Conservation (phyloP, 2,888 invertebrate species). For the Drosophila eohydei region DNA sequence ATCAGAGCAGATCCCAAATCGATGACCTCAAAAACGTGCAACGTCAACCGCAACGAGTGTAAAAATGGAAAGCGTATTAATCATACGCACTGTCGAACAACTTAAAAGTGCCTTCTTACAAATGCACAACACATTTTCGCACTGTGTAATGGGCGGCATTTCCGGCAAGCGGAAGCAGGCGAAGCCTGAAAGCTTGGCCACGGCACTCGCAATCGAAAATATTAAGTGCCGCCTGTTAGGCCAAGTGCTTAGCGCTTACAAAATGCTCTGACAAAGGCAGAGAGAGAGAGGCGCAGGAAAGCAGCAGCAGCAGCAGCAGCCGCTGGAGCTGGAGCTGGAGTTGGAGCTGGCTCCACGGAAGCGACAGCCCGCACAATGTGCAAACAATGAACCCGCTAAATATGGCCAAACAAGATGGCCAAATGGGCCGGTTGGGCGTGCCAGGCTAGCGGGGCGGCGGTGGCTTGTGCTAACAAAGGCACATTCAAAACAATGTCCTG, state of each 20-base stretch:
- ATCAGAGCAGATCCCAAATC: constrained; percentile 16
- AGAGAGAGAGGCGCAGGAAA: not conserved
- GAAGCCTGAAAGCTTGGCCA: constrained; percentile 12
- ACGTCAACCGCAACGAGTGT: constrained; percentile 11
- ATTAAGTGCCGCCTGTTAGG: constrained; percentile 77
- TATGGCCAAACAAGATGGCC: constrained; percentile 58
- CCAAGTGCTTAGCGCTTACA: constrained; percentile 74
- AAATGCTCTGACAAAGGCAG: constrained; percentile 29
- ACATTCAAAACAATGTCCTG: constrained; percentile 61
- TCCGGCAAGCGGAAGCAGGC: constrained; percentile 48
- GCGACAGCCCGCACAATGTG: constrained; percentile 60
- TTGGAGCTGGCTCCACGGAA: constrained; percentile 24
- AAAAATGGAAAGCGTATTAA: constrained; percentile 53
- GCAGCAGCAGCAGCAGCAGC: no score
- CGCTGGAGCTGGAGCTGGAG: not conserved
- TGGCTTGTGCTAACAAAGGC: constrained; percentile 9
- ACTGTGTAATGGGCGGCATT: constrained; percentile 66
- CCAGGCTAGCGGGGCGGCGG: not conserved
- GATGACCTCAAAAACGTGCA: constrained; percentile 21
- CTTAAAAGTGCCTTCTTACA: constrained; percentile 40
- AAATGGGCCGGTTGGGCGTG: not conserved
- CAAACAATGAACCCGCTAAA: constrained; percentile 74
- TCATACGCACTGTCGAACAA: constrained; percentile 68
- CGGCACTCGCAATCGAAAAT: constrained; percentile 62
- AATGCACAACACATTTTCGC: constrained; percentile 37